Conservation (phyloP, 2,113 vertebrate species). For the Lycaon pictus region DNA sequence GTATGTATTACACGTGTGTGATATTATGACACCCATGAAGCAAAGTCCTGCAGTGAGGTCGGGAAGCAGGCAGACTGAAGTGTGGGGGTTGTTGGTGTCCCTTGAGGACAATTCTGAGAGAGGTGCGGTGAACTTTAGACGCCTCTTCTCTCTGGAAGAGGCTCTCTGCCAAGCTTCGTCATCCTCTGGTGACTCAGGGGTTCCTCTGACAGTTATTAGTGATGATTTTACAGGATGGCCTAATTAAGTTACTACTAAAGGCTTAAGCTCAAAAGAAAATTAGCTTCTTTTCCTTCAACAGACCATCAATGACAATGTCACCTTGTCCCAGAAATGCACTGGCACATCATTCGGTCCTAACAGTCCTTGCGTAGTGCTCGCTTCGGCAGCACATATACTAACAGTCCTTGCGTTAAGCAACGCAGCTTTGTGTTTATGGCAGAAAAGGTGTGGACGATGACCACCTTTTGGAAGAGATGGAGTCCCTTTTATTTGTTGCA, state of each 20-base stretch:
- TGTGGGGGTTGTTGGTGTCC: neutral
- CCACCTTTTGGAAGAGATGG: neutral
- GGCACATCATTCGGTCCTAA: neutral
- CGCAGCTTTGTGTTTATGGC: neutral
- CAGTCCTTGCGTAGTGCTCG: neutral
- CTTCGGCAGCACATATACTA: too few species aligned
- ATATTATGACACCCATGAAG: too few species aligned
- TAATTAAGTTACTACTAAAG: slow-evolving; percentile 83
- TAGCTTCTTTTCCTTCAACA: slow-evolving; percentile 81
- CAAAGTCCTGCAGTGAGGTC: neutral
- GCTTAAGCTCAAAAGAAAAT: slow-evolving; percentile 69
- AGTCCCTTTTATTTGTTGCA: neutral
- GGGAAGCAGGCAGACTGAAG: neutral
- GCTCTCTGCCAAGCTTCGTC: slow-evolving; percentile 65
- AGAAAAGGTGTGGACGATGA: accelerated
- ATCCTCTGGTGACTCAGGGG: slow-evolving; percentile 85
- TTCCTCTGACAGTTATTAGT: slow-evolving; percentile 67
- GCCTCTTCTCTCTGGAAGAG: neutral
- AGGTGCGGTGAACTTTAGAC: neutral
- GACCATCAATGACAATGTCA: slow-evolving; percentile 81
- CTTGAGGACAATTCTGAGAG: neutral
- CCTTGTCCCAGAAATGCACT: slow-evolving; percentile 83
- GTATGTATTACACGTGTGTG: neutral
- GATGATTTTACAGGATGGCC: slow-evolving; percentile 80
- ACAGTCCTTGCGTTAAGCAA: neutral